Evolutionary conservation across 2,797 vertebrate species (phyloP).

Genomic region (Emys orbicularis): DNA sequence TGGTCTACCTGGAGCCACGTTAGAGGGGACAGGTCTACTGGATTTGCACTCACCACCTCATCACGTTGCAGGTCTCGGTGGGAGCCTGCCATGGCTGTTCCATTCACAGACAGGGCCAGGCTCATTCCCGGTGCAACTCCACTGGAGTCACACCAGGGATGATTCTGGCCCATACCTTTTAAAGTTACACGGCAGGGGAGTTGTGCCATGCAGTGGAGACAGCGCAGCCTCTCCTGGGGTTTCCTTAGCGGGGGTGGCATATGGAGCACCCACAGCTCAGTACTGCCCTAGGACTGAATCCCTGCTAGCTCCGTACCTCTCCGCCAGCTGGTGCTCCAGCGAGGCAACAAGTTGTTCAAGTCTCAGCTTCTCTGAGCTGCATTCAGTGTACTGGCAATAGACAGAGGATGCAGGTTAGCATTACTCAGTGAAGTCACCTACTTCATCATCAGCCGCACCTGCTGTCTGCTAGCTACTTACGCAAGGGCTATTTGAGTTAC

Average conservation of each 20-base stretch:
- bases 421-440: background rate
- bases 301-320: slow-evolving; percentile 67
- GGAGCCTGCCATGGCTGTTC: background rate
- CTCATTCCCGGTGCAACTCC: background rate
- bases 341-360: slow-evolving; percentile 72
- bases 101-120: background rate
- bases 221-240: background rate
- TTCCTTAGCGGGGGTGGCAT: background rate
- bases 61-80: background rate
- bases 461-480: background rate
- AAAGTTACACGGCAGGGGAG: background rate
- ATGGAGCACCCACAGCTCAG: background rate
- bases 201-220: background rate
- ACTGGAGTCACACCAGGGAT: background rate
- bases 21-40: background rate
- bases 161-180: background rate
- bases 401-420: background rate
- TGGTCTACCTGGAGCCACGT: background rate
- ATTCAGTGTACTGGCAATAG: slow-evolving; percentile 33
- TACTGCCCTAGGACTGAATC: background rate
- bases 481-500: background rate
- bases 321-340: slow-evolving; percentile 73
- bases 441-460: background rate
- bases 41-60: background rate
- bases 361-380: slow-evolving; percentile 66